A percentile compares a stretch with the other conserved stretches of the same genome.
Evolutionary conservation across 2,113 vertebrate species (phyloP).

Genomic region (Saguinus imperator): DNA sequence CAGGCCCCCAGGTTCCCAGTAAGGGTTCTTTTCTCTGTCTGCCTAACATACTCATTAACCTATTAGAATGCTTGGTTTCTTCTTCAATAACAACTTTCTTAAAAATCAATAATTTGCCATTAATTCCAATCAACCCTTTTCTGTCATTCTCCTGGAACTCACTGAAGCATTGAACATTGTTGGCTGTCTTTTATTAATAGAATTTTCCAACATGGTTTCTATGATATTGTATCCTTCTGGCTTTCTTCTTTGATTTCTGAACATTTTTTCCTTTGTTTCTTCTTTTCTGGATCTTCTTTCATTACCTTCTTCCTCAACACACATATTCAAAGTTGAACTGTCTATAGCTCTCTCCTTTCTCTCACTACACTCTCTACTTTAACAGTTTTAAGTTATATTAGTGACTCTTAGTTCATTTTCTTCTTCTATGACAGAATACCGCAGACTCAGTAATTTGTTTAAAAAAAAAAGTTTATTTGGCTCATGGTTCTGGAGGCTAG

Average conservation of each 20-base stretch:
- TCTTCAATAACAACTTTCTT: constrained; percentile 24
- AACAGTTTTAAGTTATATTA: neutral
- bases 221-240: neutral
- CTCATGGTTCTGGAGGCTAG: neutral
- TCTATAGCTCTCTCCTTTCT: neutral
- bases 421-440: neutral
- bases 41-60: constrained; percentile 6
- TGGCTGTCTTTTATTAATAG: neutral
- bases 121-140: neutral
- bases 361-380: neutral
- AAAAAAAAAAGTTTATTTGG: neutral
- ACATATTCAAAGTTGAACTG: neutral
- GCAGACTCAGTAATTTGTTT: neutral
- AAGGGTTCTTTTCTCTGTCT: neutral
- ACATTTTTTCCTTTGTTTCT: neutral
- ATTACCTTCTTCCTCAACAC: neutral
- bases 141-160: neutral
- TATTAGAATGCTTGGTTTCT: neutral
- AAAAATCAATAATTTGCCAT: neutral
- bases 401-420: neutral
- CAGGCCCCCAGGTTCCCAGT: neutral
- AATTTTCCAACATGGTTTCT: constrained; percentile 1
- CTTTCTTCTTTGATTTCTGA: neutral
- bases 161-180: neutral
- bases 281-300: neutral